Evolutionary conservation across 2,888 invertebrate genomes (phyloP).

Genomic region (Frankliniella intonsa): DNA sequence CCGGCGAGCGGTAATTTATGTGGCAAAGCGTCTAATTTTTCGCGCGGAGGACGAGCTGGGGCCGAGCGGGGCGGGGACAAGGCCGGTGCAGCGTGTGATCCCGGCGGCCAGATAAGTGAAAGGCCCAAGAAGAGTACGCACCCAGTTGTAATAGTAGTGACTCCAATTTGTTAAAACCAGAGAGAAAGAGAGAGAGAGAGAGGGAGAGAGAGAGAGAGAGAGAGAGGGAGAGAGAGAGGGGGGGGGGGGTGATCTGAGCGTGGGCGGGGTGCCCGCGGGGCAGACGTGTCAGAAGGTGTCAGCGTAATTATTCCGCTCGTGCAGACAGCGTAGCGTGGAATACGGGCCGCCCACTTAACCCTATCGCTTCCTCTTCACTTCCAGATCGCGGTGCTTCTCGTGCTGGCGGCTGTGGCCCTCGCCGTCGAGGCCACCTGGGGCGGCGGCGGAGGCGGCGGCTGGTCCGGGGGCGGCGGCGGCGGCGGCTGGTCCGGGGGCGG

Average conservation of each 20-base stretch:
- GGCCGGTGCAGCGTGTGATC: too few relatives aligned
- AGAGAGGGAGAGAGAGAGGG: background rate
- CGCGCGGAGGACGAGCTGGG: background rate
- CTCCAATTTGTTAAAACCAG: too few relatives aligned
- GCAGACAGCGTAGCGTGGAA: background rate
- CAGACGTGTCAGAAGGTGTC: background rate
- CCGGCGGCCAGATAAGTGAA: too few relatives aligned
- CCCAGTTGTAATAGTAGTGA: too few relatives aligned
- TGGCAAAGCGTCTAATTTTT: too few relatives aligned
- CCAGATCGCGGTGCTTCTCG: background rate
- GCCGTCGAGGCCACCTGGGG: background rate
- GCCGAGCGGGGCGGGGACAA: too few relatives aligned
- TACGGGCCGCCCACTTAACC: background rate
- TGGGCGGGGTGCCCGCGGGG: background rate
- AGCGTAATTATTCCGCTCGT: background rate
- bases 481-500: conserved; percentile 12
- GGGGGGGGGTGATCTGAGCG: background rate
- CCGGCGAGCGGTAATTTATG: too few relatives aligned
- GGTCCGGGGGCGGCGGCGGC: background rate
- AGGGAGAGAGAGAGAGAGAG: background rate
- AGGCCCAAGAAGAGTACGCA: too few relatives aligned
- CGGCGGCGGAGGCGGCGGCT: background rate
- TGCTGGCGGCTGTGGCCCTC: background rate
- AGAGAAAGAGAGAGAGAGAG: background rate
- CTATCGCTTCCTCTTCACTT: background rate